These are phyloP conservation scores for Ibycter americanus DNA, from an alignment of 2,797 vertebrate genomes.

Conservation along the genomic window DNA sequence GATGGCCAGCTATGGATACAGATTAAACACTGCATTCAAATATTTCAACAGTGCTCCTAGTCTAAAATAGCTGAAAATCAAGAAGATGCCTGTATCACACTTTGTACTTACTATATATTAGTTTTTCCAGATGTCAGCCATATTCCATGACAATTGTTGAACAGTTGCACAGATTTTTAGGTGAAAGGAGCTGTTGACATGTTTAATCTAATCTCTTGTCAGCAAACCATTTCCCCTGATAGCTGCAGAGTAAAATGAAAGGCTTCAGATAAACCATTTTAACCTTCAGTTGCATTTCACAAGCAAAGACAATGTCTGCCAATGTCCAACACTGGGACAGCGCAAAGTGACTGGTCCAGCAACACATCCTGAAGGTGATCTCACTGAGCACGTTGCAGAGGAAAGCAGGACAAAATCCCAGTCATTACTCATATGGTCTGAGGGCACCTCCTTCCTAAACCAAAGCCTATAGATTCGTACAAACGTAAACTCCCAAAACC, in stretches of 20 bases:
- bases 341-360: background rate
- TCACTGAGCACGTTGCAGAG: background rate
- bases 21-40: background rate
- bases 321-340: background rate
- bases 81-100: background rate
- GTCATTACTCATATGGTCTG: background rate
- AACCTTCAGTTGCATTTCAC: background rate
- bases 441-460: background rate
- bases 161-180: background rate
- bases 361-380: background rate
- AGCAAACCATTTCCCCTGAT: background rate
- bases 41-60: background rate
- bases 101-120: background rate
- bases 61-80: background rate
- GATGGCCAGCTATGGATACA: background rate
- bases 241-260: background rate
- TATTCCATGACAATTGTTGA: background rate
- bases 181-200: background rate
- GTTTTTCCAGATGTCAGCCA: background rate
- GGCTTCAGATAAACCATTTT: background rate
- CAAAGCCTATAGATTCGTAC: background rate
- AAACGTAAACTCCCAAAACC: background rate
- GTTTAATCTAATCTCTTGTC: slow-evolving; percentile 14
- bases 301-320: background rate
- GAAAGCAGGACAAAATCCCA: background rate